Base-by-base conservation (phyloP, 2,888 invertebrate genomes). In the Volucella bombylans region DNA sequence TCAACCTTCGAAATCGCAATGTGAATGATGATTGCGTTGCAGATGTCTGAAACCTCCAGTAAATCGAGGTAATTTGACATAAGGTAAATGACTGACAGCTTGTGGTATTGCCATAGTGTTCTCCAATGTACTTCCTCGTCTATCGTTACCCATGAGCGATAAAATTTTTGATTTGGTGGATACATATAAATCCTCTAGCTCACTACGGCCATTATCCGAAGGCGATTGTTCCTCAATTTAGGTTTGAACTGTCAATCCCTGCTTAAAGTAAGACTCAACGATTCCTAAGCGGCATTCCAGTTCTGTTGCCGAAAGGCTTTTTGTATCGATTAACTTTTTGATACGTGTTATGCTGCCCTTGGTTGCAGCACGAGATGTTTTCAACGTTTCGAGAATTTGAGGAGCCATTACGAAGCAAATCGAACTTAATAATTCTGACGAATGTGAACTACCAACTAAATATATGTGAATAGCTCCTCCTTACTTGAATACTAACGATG, bases 161-260 rank as follows among this genome's bases (percentile, higher is more conserved):
- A 67, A 14, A n/a, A 67, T 67, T 45, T 54, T 67, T 23, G 52
- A 4, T 54, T 67, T 67, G 4, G 43, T 54, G 6, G 67, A 67
- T 6, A 67, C 45, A 14, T 31, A 67, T 8, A 67, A 4, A 0
- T 67, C 67, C 11, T 54, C 67, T 10, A 67, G 8, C 11, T 67
- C 67, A n/a, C 54, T 67, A 10, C 45, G 67, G 14, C 54, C 54
- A 9, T 4, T n/a, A 9, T 62, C 31, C 4, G 23, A 9, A 8
- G 62, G 47, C 12, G 12, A 1, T 6, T 31, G 1, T 14, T 38
- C 31, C 31, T 61, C 45, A n/a, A 61, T 61, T 45, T n/a, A 18
- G 12, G 61, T 61, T 45, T 61, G 50, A 14, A n/a, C 54, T 11
- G 14, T 9, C 1, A 39, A 2, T 14, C 39, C 14, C 10, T 59